Percentiles rank a stretch among this genome's conserved stretches.
Evolutionary conservation across 2,797 vertebrate species (phyloP).

Genomic region (Nothura maculosa): DNA sequence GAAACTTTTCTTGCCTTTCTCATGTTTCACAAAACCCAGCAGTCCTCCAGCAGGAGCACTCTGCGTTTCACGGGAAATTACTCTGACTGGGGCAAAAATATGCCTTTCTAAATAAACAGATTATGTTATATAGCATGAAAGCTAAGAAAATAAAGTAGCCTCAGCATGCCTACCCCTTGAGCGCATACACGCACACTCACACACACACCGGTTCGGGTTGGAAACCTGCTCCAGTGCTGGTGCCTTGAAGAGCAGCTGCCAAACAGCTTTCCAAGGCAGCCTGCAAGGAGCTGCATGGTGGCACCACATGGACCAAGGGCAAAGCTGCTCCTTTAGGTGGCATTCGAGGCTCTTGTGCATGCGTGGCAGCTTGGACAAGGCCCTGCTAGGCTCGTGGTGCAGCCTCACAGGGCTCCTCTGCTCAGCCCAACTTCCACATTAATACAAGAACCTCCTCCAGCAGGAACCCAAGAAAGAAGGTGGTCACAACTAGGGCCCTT

Average conservation of each 20-base stretch:
- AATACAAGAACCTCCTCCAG: not conserved
- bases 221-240: not conserved
- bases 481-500: not conserved
- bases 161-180: not conserved
- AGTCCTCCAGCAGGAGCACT: conserved; percentile 50
- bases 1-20: conserved; percentile 60
- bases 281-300: not conserved
- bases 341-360: fast-evolving
- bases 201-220: not conserved
- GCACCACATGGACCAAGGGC: not conserved
- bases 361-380: fast-evolving
- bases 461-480: not conserved
- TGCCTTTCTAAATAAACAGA: conserved; percentile 71
- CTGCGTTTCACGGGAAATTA: conserved; percentile 72
- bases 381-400: fast-evolving
- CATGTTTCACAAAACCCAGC: conserved; percentile 66
- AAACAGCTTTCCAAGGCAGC: not conserved
- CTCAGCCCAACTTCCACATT: not conserved
- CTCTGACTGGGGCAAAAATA: conserved; percentile 66
- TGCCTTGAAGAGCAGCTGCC: not conserved
- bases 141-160: not conserved
- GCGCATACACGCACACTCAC: not conserved
- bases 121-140: conserved; percentile 66
- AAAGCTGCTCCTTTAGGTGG: not conserved
- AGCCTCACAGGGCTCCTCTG: not conserved